Conservation (phyloP, 2,888 invertebrate species). For the Archips xylosteana region DNA sequence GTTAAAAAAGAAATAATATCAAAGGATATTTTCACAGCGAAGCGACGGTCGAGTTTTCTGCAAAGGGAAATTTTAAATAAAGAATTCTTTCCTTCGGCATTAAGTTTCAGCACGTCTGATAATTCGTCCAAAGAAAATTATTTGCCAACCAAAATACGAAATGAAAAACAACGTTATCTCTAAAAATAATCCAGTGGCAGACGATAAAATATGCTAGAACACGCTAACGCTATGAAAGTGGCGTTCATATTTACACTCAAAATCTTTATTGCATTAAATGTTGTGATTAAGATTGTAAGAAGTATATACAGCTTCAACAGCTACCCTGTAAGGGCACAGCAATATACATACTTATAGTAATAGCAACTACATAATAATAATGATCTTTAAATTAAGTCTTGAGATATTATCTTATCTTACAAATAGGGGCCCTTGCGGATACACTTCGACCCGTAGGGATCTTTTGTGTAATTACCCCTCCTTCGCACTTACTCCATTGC, state of each 20-base stretch:
- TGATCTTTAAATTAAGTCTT: too few relatives aligned
- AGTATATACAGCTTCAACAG: too few relatives aligned
- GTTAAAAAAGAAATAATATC: slow-evolving; percentile 36
- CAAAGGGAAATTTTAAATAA: slow-evolving; percentile 23
- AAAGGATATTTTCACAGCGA: slow-evolving; percentile 26
- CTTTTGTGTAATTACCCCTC: too few relatives aligned
- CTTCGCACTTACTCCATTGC: too few relatives aligned
- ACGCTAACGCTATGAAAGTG: slow-evolving; percentile 2
- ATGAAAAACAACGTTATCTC: slow-evolving; percentile 8
- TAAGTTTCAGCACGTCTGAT: slow-evolving; percentile 34
- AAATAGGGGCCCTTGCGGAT: too few relatives aligned
- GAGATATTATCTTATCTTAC: too few relatives aligned
- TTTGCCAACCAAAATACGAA: slow-evolving; percentile 12
- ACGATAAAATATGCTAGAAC: slow-evolving; percentile 11
- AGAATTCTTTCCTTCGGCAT: slow-evolving; percentile 27
- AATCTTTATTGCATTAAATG: too few relatives aligned
- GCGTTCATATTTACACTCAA: not conserved
- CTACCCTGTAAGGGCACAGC: too few relatives aligned
- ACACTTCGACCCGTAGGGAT: too few relatives aligned
- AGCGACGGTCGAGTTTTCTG: slow-evolving; percentile 33
- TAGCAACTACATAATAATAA: too few relatives aligned
- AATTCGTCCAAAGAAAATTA: slow-evolving; percentile 22
- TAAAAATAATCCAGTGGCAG: not conserved
- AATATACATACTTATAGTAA: too few relatives aligned
- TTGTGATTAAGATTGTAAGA: too few relatives aligned